A percentile compares a stretch with the other conserved stretches of the same genome.
These are phyloP conservation scores for Diachrysia chrysitis DNA, from an alignment of 2,888 invertebrate genomes.

Conservation along the genomic window DNA sequence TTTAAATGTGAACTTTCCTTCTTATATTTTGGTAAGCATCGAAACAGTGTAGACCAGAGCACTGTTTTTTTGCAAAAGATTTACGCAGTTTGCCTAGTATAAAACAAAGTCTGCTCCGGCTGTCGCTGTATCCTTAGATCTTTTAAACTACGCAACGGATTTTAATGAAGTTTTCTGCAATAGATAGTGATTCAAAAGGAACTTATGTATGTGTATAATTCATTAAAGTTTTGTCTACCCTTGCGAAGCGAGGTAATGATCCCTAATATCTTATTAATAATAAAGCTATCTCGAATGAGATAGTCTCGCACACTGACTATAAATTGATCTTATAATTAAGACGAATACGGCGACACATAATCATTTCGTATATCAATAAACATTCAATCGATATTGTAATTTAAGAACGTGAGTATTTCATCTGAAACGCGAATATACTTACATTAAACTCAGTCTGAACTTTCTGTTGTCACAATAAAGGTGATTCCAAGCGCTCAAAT, in stretches of 20 bases:
- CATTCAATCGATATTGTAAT: constrained; percentile 36
- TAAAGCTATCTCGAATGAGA: not conserved
- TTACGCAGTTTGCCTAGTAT: too few species aligned
- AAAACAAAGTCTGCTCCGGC: too few species aligned
- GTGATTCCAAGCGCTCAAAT: constrained; percentile 56
- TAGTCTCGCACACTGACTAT: not conserved
- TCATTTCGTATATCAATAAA: constrained; percentile 30
- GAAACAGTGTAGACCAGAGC: not conserved
- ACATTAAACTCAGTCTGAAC: constrained; percentile 38
- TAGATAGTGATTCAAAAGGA: too few species aligned
- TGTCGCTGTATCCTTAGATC: too few species aligned
- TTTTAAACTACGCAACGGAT: too few species aligned
- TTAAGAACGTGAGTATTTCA: constrained; percentile 36
- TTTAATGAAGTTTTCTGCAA: too few species aligned
- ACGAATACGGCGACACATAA: constrained; percentile 1
- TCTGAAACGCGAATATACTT: constrained; percentile 17
- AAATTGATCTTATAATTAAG: not conserved
- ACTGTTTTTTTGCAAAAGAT: too few species aligned
- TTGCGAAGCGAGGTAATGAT: too few species aligned
- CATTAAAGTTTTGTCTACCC: too few species aligned
- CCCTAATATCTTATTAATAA: too few species aligned
- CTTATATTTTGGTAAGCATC: not conserved
- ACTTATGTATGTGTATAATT: too few species aligned
- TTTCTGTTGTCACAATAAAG: constrained; percentile 56
- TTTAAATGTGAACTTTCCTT: not conserved